These are phyloP conservation scores for Microcaecilia unicolor DNA, from an alignment of 2,797 vertebrate genomes.

Conservation along the genomic window DNA sequence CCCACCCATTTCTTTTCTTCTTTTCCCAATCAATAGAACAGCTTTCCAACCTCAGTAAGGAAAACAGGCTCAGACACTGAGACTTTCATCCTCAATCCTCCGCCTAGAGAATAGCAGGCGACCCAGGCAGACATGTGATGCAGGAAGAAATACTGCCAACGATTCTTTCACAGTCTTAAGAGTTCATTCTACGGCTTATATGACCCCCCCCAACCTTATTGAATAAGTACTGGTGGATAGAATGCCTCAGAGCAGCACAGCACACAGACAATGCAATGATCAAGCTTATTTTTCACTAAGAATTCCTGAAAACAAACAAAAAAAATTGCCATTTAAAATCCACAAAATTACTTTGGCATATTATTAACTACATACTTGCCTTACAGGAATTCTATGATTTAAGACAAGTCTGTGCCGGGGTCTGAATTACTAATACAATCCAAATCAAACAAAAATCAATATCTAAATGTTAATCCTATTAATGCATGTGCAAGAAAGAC, in stretches of 20 bases:
- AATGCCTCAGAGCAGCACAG: conserved; percentile 10
- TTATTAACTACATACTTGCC: conserved; percentile 36
- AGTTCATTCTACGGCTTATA: conserved; percentile 45
- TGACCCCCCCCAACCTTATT: conserved; percentile 20
- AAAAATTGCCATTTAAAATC: conserved; percentile 28
- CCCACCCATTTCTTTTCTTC: conserved; percentile 37
- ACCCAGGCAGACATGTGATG: conserved; percentile 45
- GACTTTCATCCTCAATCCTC: conserved; percentile 43
- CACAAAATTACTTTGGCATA: conserved; percentile 29
- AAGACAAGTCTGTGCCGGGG: conserved; percentile 36
- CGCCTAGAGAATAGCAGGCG: conserved; percentile 50
- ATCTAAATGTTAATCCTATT: conserved; percentile 20
- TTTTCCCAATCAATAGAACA: conserved; percentile 55
- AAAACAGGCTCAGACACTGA: conserved; percentile 51
- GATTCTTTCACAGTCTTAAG: conserved; percentile 44
- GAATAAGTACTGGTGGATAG: conserved; percentile 37
- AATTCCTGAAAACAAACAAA: conserved; percentile 14
- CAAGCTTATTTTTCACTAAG: conserved; percentile 13
- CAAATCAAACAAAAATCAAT: conserved; percentile 18
- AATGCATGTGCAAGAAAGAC: no score
- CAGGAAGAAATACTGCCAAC: conserved; percentile 44
- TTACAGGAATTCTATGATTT: conserved; percentile 36
- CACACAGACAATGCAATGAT: conserved; percentile 22
- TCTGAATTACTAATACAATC: conserved; percentile 43
- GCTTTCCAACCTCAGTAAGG: conserved; percentile 55